Evolutionary conservation across 2,888 invertebrate genomes (phyloP).

Genomic region (Merodon equestris): DNA sequence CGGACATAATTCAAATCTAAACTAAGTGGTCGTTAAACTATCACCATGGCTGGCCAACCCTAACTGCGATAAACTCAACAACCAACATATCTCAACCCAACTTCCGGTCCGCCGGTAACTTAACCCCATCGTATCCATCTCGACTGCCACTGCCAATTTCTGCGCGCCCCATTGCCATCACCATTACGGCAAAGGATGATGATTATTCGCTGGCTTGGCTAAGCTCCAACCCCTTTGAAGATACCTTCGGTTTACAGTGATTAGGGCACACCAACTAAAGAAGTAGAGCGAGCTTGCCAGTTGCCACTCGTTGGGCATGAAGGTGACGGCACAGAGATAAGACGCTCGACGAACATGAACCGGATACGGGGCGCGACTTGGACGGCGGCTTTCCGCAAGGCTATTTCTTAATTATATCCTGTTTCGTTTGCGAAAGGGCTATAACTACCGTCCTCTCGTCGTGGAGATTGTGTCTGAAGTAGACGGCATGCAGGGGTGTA

Average conservation of each 20-base stretch:
- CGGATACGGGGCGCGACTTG: not conserved
- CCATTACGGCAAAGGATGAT: conserved; percentile 28
- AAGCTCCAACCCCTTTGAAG: conserved; percentile 30
- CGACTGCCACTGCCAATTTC: too few relatives aligned
- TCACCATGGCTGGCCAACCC: conserved; percentile 50
- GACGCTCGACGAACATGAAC: conserved; percentile 12
- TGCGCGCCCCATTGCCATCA: not conserved
- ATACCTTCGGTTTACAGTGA: conserved; percentile 58
- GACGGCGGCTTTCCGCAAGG: conserved; percentile 26
- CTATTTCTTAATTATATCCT: conserved; percentile 65
- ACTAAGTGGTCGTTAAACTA: conserved; percentile 65
- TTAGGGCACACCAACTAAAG: conserved; percentile 56
- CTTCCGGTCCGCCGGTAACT: conserved; percentile 62
- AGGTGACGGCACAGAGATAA: conserved; percentile 51
- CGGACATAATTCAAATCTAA: conserved; percentile 54
- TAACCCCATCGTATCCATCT: conserved; percentile 57
- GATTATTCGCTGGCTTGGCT: conserved; percentile 36
- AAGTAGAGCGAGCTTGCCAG: conserved; percentile 34
- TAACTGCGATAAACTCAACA: conserved; percentile 37
- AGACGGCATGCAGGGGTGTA: not conserved
- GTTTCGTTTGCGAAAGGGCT: conserved; percentile 22
- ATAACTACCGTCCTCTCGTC: not conserved
- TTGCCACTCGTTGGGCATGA: conserved; percentile 26
- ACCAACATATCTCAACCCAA: conserved; percentile 12
- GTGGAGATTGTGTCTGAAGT: not conserved